Evolutionary conservation across 2,113 vertebrate species (phyloP), one percentile per base, ranked within the genome.

Genomic region (Toxostoma redivivum): DNA sequence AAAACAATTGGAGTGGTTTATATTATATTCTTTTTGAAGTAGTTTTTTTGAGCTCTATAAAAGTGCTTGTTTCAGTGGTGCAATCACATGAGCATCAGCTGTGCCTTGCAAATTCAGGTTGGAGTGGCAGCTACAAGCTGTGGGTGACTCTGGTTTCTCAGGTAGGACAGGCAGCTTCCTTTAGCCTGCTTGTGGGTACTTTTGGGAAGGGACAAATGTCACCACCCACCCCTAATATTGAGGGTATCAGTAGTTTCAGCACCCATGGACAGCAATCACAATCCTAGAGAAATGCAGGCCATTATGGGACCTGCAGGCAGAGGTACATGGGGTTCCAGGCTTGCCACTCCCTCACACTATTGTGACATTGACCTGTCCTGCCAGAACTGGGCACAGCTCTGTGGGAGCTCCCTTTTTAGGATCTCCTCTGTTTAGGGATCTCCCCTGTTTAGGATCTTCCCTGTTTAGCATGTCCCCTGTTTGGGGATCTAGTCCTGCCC

Each of bases 341-440:
- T 86, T 23, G 42, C 8, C 2, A 2, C 23, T 35, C 51, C 48
- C 48, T 16, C 67, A 8, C 11, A 4, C 22, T n/a, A 0, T 0
- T 6, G 72, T 61, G 64, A 7, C 25, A 6, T 0, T 38, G 51
- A 6, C 22, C 35, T 62, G 74, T 20, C 48, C n/a, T 2, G 62
- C 53, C 66, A 61, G 50, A 38, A 22, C 20, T 7, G 28, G 40
- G 33, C 48, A 15, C 19, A 4, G 35, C 33, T 30, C 62, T 48
- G 58, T 0, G 3, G 40, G 48, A 54, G 3, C 18, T 58, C 23
- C 0, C 20, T 31, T 7, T 14, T 48, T 5, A 35, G 51, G 45
- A 14, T 30, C 6, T 21, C 9, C 9, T 0, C 28, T n/a, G 7
- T 7, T 54, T 8, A 23, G 57, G 4, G 38, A 17, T 30, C 8